Percentiles rank a stretch among this genome's conserved stretches.
phyloP scores from a whole-genome alignment of 2,888 invertebrate genomes.

The Cerceris rybyensis region DNA sequence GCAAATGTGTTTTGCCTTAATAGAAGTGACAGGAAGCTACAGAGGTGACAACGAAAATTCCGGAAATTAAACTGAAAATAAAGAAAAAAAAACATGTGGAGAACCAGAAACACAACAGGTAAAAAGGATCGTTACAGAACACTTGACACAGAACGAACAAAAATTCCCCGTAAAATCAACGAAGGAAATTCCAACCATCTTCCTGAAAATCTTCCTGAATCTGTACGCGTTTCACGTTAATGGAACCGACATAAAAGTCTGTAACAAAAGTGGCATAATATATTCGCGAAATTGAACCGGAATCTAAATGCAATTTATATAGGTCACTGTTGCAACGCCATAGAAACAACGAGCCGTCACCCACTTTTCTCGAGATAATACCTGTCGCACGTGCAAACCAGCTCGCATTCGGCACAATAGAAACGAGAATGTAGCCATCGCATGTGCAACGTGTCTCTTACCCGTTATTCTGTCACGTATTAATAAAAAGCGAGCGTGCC shows the following conservation, averaged over 20 bases:
- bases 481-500: constrained; percentile 36
- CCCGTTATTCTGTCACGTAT: constrained; percentile 1
- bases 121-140: too few relatives aligned
- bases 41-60: too few relatives aligned
- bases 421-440: constrained; percentile 32
- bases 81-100: too few relatives aligned
- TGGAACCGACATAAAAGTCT: background rate
- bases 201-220: too few relatives aligned
- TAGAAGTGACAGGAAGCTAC: too few relatives aligned
- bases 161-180: too few relatives aligned
- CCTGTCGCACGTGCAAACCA: constrained; percentile 66
- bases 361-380: constrained; percentile 69
- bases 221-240: background rate
- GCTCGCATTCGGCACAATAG: constrained; percentile 42
- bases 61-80: too few relatives aligned
- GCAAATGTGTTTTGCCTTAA: too few relatives aligned
- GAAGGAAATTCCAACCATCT: too few relatives aligned
- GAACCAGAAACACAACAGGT: too few relatives aligned
- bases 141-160: too few relatives aligned
- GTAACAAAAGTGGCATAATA: background rate
- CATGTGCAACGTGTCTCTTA: constrained; percentile 21
- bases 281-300: background rate
- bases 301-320: constrained; percentile 44
- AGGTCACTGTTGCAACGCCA: constrained; percentile 38
- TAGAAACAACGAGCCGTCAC: constrained; percentile 46